Evolutionary conservation across 2,888 invertebrate species (phyloP).

Genomic region (Charanyca ferruginea): DNA sequence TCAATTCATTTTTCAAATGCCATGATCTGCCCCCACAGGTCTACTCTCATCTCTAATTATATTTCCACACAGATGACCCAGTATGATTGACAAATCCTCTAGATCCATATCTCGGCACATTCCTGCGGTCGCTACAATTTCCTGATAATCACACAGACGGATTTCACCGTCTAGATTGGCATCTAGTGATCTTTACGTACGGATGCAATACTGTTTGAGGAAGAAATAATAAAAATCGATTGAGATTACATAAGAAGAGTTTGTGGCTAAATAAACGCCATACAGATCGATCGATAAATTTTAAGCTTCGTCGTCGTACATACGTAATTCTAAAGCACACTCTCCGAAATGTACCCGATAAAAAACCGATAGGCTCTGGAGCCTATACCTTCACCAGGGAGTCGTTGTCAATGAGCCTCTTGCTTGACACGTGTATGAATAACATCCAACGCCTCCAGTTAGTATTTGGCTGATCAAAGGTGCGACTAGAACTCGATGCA

Average conservation of each 20-base stretch:
- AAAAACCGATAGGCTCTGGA: no score
- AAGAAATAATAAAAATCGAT: background rate
- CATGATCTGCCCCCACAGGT: constrained; percentile 8
- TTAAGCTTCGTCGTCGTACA: no score
- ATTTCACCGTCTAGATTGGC: constrained; percentile 49
- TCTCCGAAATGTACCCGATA: no score
- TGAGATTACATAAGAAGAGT: background rate
- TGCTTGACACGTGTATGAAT: no score
- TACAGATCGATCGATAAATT: no score
- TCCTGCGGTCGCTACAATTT: constrained; percentile 55
- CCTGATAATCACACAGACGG: constrained; percentile 46
- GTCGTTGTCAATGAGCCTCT: no score
- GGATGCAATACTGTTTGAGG: constrained; percentile 2
- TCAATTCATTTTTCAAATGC: constrained; percentile 48
- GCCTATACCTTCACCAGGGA: no score
- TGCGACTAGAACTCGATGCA: no score
- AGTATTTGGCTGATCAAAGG: no score
- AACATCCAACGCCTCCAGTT: no score
- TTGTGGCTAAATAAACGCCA: no score
- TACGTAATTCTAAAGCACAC: no score
- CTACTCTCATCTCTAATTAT: constrained; percentile 34
- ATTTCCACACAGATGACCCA: constrained; percentile 61
- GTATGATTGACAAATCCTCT: constrained; percentile 49
- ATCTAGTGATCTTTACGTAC: constrained; percentile 46
- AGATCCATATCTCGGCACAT: constrained; percentile 53